phyloP scores from a whole-genome alignment of 2,113 vertebrate species.

The Ptychochromis oligacanthus region DNA sequence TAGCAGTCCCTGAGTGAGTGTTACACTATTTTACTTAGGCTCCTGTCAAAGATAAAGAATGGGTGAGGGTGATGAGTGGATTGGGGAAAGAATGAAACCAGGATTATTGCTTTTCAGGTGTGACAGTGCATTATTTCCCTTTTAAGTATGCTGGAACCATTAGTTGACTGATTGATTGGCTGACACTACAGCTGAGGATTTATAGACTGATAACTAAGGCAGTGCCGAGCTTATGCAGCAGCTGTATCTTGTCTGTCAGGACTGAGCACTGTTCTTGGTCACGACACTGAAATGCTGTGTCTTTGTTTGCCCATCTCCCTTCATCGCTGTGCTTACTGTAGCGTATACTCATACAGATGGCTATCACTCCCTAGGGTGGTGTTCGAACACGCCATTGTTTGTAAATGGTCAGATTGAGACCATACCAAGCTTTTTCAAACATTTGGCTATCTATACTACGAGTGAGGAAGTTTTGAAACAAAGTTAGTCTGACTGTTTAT shows the following conservation, averaged over 20 bases:
- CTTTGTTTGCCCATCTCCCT: slow-evolving; percentile 58
- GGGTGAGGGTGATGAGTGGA: neutral
- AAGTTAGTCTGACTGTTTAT: slow-evolving; percentile 38
- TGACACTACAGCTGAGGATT: slow-evolving; percentile 33
- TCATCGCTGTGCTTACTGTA: slow-evolving; percentile 36
- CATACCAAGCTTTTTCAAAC: neutral
- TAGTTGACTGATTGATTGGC: slow-evolving; percentile 22
- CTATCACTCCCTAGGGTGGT: slow-evolving; percentile 24
- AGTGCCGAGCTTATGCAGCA: slow-evolving; percentile 43
- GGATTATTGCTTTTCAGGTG: neutral
- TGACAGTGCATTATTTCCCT: slow-evolving; percentile 8
- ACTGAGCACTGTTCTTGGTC: slow-evolving; percentile 64
- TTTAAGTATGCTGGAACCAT: slow-evolving; percentile 22
- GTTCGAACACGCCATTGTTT: slow-evolving; percentile 22
- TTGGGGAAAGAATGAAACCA: neutral
- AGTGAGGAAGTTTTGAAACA: slow-evolving; percentile 46
- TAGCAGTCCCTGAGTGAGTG: slow-evolving; percentile 89
- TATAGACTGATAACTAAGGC: slow-evolving; percentile 21
- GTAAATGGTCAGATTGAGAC: neutral
- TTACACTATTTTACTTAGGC: slow-evolving; percentile 25
- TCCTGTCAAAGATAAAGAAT: slow-evolving; percentile 5
- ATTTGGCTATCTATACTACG: neutral
- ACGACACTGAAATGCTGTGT: slow-evolving; percentile 72
- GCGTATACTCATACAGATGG: slow-evolving; percentile 48
- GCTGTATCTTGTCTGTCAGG: slow-evolving; percentile 49